A percentile compares a stretch with the other conserved stretches of the same genome.
Conservation (phyloP, 1,140 invertebrate species). For the Pinna nobilis region DNA sequence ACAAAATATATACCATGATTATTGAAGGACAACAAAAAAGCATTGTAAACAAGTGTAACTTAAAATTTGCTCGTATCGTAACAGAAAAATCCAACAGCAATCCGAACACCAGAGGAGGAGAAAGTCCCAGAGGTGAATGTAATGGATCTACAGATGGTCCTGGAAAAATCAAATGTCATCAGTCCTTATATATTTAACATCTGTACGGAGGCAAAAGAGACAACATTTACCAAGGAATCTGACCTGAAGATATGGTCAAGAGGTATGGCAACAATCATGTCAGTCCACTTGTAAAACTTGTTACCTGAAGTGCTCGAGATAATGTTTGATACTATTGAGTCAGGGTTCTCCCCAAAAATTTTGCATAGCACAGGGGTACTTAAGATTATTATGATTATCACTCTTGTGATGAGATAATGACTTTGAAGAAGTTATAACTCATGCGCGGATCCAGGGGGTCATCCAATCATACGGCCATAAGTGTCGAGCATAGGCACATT, state of each 20-base stretch:
- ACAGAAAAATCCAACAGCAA: slow-evolving; percentile 88
- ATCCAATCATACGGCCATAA: no score
- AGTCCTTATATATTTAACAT: slow-evolving; percentile 79
- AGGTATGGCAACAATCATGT: not conserved
- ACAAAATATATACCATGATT: not conserved
- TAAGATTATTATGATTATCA: no score
- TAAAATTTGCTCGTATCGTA: slow-evolving; percentile 24
- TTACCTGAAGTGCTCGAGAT: no score
- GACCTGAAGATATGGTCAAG: slow-evolving; percentile 82
- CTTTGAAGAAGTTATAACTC: no score
- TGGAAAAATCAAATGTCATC: slow-evolving; percentile 59
- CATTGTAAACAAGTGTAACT: no score
- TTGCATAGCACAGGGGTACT: no score
- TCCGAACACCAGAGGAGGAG: slow-evolving; percentile 91
- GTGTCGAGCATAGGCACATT: no score
- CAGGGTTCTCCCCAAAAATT: no score
- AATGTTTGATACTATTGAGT: no score
- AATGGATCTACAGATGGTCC: slow-evolving; percentile 81
- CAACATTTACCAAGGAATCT: slow-evolving; percentile 85
- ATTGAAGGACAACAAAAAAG: no score
- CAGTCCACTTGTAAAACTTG: not conserved
- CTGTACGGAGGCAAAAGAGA: slow-evolving; percentile 85
- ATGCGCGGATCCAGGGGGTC: no score
- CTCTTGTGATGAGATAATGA: no score
- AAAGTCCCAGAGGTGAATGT: slow-evolving; percentile 86